Evolutionary conservation across 2,113 vertebrate species (phyloP).

Genomic region (Pelobates fuscus): DNA sequence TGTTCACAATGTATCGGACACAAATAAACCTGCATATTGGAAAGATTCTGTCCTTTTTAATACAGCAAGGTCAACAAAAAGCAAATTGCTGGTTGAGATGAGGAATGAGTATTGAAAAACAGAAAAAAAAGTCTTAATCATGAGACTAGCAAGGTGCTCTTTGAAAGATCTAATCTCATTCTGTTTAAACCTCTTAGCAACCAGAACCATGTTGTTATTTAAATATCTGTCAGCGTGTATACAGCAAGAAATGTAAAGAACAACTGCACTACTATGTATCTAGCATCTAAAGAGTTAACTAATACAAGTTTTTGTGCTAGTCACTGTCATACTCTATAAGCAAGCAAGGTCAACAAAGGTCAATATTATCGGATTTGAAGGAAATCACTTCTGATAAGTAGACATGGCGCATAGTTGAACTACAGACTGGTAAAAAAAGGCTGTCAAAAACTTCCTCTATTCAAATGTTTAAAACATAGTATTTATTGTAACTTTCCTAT

Average conservation of each 20-base stretch:
- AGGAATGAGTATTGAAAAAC: constrained; percentile 22
- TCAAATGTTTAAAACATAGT: constrained; percentile 21
- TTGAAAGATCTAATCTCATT: not conserved
- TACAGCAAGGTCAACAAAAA: constrained; percentile 39
- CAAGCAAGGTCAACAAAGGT: constrained; percentile 40
- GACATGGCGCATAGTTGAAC: constrained; percentile 30
- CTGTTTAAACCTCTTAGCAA: not conserved
- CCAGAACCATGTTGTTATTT: not conserved
- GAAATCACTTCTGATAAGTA: constrained; percentile 46
- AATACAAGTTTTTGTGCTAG: not conserved
- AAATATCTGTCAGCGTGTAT: not conserved
- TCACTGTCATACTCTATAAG: constrained; percentile 22
- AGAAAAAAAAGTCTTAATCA: constrained; percentile 32
- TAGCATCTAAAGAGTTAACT: not conserved
- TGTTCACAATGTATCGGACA: constrained; percentile 27
- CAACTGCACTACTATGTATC: not conserved
- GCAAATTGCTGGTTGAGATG: constrained; percentile 28
- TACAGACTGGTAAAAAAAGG: constrained; percentile 22
- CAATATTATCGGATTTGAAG: constrained; percentile 37
- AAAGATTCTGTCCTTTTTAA: constrained; percentile 23
- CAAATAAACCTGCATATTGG: constrained; percentile 8
- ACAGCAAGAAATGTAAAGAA: not conserved
- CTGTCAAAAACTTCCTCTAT: constrained; percentile 12
- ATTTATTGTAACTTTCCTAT: not conserved
- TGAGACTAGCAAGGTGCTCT: constrained; percentile 16